A percentile compares a stretch with the other conserved stretches of the same genome.
These are phyloP conservation scores for Hydrozoanthus gracilis DNA, from an alignment of 92 coral and sea anemone species.

Conservation along the genomic window DNA sequence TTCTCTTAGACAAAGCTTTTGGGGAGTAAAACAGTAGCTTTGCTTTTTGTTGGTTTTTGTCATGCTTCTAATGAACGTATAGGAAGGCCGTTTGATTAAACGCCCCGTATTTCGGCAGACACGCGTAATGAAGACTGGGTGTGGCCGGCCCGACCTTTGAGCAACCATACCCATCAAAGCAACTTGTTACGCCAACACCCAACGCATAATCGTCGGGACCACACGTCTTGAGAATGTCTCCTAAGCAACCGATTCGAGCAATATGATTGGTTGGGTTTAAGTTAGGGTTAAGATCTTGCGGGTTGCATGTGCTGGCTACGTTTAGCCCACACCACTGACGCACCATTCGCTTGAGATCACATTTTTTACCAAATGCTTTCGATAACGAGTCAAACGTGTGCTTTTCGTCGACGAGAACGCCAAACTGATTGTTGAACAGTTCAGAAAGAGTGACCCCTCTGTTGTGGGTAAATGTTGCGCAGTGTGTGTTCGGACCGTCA, in stretches of 20 bases:
- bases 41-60: too few relatives aligned
- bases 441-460: slow-evolving; percentile 77
- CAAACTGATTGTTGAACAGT: slow-evolving; percentile 89
- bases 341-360: slow-evolving; percentile 72
- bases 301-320: slow-evolving; percentile 85
- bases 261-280: slow-evolving; percentile 92
- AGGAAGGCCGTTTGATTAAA: slow-evolving; percentile 84
- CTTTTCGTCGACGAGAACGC: slow-evolving; percentile 78
- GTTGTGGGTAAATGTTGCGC: slow-evolving; percentile 87
- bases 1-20: not conserved
- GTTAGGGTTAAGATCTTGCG: slow-evolving; percentile 91
- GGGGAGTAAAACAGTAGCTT: too few relatives aligned
- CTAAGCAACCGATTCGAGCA: slow-evolving; percentile 90
- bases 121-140: slow-evolving; percentile 81
- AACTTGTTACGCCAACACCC: slow-evolving; percentile 87
- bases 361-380: slow-evolving; percentile 78
- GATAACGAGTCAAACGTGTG: slow-evolving; percentile 70
- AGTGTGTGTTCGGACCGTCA: slow-evolving; percentile 77
- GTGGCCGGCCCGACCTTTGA: slow-evolving; percentile 86
- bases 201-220: slow-evolving; percentile 91
- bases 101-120: slow-evolving; percentile 78
- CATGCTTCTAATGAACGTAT: slow-evolving; percentile 65
- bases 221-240: slow-evolving; percentile 81
- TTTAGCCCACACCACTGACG: slow-evolving; percentile 92
- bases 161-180: slow-evolving; percentile 89